phyloP scores from a whole-genome alignment of 1,140 invertebrate species.

The Drosophila persimilis region DNA sequence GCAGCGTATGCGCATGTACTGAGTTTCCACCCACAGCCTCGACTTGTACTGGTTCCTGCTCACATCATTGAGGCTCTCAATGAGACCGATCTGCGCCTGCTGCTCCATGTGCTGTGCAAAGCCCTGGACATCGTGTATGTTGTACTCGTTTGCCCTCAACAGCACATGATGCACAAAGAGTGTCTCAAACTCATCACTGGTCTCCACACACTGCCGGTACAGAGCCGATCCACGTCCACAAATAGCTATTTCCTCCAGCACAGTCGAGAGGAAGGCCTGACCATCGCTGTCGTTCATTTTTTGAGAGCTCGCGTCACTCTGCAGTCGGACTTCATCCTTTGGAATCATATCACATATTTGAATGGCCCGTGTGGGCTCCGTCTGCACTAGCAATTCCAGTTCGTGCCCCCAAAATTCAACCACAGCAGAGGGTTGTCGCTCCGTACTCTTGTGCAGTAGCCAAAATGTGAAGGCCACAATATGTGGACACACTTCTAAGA shows the following conservation, averaged over 20 bases:
- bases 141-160: slow-evolving; percentile 52
- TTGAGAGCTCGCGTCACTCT: slow-evolving; percentile 37
- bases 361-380: slow-evolving; percentile 45
- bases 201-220: slow-evolving; percentile 70
- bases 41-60: slow-evolving; percentile 71
- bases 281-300: slow-evolving; percentile 50
- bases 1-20: slow-evolving; percentile 79
- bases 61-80: slow-evolving; percentile 60
- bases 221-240: slow-evolving; percentile 65
- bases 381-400: slow-evolving; percentile 60
- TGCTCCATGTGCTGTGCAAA: slow-evolving; percentile 72
- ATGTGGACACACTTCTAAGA: slow-evolving; percentile 58
- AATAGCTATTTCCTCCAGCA: slow-evolving; percentile 68
- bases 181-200: slow-evolving; percentile 70
- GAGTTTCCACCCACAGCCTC: slow-evolving; percentile 70
- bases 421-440: slow-evolving; percentile 49
- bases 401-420: slow-evolving; percentile 77
- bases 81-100: slow-evolving; percentile 61
- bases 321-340: slow-evolving; percentile 44
- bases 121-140: slow-evolving; percentile 52
- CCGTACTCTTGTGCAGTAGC: slow-evolving; percentile 66
- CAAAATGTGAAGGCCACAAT: slow-evolving; percentile 73
- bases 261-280: slow-evolving; percentile 53
- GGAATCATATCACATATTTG: slow-evolving; percentile 65
- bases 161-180: slow-evolving; percentile 72